Conservation (phyloP, 2,888 invertebrate species). For the Mimas tiliae region DNA sequence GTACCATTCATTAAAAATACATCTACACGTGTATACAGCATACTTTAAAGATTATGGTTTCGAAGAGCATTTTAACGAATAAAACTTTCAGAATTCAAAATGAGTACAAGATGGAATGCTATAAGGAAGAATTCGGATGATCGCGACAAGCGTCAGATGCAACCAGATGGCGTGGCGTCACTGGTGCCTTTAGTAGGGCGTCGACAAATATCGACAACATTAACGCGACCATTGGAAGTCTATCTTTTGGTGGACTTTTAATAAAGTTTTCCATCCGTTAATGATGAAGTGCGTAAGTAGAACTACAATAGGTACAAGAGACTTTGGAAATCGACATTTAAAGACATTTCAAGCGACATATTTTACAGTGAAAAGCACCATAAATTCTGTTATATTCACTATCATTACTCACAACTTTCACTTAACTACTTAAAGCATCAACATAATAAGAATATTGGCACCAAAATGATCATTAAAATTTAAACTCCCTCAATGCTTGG, state of each 20-base stretch:
- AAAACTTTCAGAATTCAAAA: slow-evolving; percentile 10
- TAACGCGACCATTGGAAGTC: too few species aligned
- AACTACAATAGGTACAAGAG: slow-evolving; percentile 35
- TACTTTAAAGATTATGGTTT: neutral
- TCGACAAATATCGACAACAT: too few species aligned
- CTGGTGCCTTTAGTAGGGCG: too few species aligned
- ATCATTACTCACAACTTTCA: slow-evolving; percentile 75
- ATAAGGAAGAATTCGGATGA: too few species aligned
- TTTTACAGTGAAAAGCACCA: slow-evolving; percentile 72
- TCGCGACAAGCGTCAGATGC: too few species aligned
- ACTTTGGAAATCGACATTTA: slow-evolving; percentile 37
- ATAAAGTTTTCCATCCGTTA: neutral
- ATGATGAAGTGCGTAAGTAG: slow-evolving; percentile 28
- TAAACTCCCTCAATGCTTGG: neutral
- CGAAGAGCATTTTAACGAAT: slow-evolving; percentile 13
- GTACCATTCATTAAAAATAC: too few species aligned
- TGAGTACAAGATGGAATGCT: neutral
- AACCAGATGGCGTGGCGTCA: too few species aligned
- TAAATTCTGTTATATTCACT: slow-evolving; percentile 67
- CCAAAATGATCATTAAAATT: slow-evolving; percentile 42
- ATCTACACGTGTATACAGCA: neutral
- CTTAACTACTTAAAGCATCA: slow-evolving; percentile 79
- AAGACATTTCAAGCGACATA: slow-evolving; percentile 38
- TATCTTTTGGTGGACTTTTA: neutral
- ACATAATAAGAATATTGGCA: slow-evolving; percentile 75